Evolutionary conservation across 2,113 vertebrate species (phyloP).

Genomic region (Zosterops pallidus): DNA sequence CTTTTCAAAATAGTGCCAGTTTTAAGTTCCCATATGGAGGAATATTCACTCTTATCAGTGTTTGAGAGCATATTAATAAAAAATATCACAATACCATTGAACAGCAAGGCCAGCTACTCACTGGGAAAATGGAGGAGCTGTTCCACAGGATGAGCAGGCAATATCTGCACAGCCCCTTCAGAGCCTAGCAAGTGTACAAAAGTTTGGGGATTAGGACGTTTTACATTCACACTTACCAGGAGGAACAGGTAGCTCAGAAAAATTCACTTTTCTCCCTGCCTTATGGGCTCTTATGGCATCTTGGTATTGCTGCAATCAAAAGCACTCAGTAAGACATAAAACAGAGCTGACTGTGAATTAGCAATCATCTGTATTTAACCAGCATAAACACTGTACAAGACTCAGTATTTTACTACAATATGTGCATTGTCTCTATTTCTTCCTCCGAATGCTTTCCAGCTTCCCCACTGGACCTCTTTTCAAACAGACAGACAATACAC

Average conservation of each 20-base stretch:
- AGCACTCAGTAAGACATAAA: neutral
- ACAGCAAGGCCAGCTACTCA: neutral
- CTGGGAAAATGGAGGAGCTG: neutral
- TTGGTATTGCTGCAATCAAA: slow-evolving; percentile 90
- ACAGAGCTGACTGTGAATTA: neutral
- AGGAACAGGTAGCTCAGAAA: slow-evolving; percentile 89
- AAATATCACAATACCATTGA: neutral
- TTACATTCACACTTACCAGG: slow-evolving; percentile 79
- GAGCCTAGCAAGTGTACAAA: neutral
- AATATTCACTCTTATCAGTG: neutral
- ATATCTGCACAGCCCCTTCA: neutral
- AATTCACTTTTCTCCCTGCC: slow-evolving; percentile 86
- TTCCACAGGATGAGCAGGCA: neutral
- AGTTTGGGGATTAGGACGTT: neutral
- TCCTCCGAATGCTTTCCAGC: neutral
- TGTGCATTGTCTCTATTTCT: neutral
- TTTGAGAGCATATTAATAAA: neutral
- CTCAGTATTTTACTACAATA: neutral
- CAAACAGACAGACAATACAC: neutral
- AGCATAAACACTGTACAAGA: neutral
- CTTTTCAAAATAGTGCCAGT: neutral
- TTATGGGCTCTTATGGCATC: slow-evolving; percentile 88
- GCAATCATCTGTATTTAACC: neutral
- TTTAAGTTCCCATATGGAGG: neutral
- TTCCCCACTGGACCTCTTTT: neutral